Evolutionary conservation across 2,888 invertebrate species (phyloP).

Genomic region (Diarsia mendica): DNA sequence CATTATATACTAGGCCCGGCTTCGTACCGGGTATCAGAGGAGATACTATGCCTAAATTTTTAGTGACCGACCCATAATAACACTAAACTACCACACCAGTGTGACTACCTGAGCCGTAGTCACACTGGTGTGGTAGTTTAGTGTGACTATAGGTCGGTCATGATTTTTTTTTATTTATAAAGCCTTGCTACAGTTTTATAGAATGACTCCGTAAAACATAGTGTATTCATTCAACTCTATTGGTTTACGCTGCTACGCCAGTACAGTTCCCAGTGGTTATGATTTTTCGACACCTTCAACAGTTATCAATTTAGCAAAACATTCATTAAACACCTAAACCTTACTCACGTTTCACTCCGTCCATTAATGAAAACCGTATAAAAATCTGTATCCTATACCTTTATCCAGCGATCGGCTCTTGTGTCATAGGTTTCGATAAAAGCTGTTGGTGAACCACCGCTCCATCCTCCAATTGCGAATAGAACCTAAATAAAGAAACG

Average conservation of each 20-base stretch:
- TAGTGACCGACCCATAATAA: too few relatives aligned
- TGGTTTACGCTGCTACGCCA: too few relatives aligned
- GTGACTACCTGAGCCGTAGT: too few relatives aligned
- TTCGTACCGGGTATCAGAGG: background rate
- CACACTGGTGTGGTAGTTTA: too few relatives aligned
- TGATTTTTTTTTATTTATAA: too few relatives aligned
- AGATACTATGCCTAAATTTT: too few relatives aligned
- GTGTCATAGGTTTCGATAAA: slow-evolving; percentile 97
- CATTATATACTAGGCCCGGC: background rate
- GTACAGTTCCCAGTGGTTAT: background rate
- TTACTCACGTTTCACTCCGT: background rate
- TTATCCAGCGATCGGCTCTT: slow-evolving; percentile 96
- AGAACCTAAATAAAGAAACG: slow-evolving; percentile 89
- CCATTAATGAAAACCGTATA: background rate
- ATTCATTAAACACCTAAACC: background rate
- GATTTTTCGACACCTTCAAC: background rate
- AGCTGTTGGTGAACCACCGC: slow-evolving; percentile 93
- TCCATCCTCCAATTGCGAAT: slow-evolving; percentile 92
- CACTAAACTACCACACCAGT: too few relatives aligned
- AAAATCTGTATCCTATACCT: slow-evolving; percentile 82
- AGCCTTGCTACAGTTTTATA: too few relatives aligned
- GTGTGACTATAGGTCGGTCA: too few relatives aligned
- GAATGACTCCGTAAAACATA: background rate
- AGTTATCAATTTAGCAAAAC: background rate
- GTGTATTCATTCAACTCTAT: background rate